A percentile compares a stretch with the other conserved stretches of the same genome.
Evolutionary conservation across 2,797 vertebrate species (phyloP).

Genomic region (Trachurus trachurus): DNA sequence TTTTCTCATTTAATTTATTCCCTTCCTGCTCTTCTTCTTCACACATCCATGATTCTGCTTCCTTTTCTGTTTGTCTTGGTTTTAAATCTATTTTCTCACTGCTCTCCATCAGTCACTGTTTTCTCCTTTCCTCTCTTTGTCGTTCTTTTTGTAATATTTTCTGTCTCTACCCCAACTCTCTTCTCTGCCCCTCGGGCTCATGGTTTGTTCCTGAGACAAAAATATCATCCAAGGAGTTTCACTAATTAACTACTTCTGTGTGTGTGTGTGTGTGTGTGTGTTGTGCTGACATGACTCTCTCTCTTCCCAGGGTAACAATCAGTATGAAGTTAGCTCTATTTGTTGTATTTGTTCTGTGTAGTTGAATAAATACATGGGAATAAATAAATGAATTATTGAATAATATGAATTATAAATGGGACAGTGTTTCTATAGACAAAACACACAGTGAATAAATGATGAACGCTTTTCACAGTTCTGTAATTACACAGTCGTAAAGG

Average conservation of each 20-base stretch:
- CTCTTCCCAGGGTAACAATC: slow-evolving; percentile 70
- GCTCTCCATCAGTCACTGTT: slow-evolving; percentile 22
- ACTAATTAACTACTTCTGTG: slow-evolving; percentile 65
- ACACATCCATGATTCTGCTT: not conserved
- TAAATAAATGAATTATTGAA: slow-evolving; percentile 76
- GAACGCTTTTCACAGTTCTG: slow-evolving; percentile 21
- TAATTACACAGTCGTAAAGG: slow-evolving; percentile 28
- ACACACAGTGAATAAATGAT: slow-evolving; percentile 65
- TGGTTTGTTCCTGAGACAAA: slow-evolving; percentile 76
- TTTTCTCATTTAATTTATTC: slow-evolving; percentile 12
- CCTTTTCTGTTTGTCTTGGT: slow-evolving; percentile 25
- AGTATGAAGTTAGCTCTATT: slow-evolving; percentile 68
- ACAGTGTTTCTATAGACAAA: slow-evolving; percentile 49
- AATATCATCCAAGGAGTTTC: slow-evolving; percentile 73
- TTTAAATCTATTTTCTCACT: slow-evolving; percentile 33
- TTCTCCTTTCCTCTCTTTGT: slow-evolving; percentile 33
- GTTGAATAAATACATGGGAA: slow-evolving; percentile 73
- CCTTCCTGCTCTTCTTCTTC: not conserved
- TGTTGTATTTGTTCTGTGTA: slow-evolving; percentile 69
- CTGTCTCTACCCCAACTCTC: slow-evolving; percentile 42
- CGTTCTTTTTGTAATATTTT: slow-evolving; percentile 56
- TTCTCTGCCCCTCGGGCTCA: slow-evolving; percentile 55
- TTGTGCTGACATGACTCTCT: slow-evolving; percentile 29
- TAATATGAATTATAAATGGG: slow-evolving; percentile 63
- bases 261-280: slow-evolving; percentile 8